A percentile compares a stretch with the other conserved stretches of the same genome.
Evolutionary conservation across 2,113 vertebrate species (phyloP).

Genomic region (Cnemophilus loriae): DNA sequence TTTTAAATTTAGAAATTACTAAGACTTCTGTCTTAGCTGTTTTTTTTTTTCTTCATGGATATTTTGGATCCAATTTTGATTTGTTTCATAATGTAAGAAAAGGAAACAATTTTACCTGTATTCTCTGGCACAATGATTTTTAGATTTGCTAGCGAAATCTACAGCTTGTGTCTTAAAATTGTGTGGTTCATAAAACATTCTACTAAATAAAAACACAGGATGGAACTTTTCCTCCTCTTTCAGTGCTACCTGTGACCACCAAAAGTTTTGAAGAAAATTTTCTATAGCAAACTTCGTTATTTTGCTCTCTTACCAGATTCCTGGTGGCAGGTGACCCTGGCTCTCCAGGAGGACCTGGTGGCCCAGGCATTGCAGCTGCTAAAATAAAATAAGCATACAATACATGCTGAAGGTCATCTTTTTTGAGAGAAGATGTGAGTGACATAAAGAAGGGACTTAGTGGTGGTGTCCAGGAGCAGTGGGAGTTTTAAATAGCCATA

Average conservation of each 20-base stretch:
- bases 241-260: not conserved
- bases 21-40: not conserved
- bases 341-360: slow-evolving; percentile 86
- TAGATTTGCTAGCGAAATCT: not conserved
- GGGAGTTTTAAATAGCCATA: not conserved
- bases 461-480: not conserved
- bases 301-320: slow-evolving; percentile 75
- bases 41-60: not conserved
- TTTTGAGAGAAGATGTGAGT: not conserved
- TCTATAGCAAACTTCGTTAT: not conserved
- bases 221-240: not conserved
- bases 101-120: not conserved
- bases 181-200: not conserved
- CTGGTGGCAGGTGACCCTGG: slow-evolving; percentile 78
- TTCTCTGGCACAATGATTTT: not conserved
- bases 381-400: slow-evolving; percentile 33
- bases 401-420: not conserved
- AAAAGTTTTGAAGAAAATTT: not conserved
- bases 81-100: not conserved
- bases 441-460: not conserved
- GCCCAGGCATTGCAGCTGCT: slow-evolving; percentile 81
- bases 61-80: not conserved
- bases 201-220: not conserved
- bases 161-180: not conserved
- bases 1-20: not conserved